Base-by-base conservation (phyloP, 2,113 vertebrate genomes). In the Prietella phreatophila region DNA sequence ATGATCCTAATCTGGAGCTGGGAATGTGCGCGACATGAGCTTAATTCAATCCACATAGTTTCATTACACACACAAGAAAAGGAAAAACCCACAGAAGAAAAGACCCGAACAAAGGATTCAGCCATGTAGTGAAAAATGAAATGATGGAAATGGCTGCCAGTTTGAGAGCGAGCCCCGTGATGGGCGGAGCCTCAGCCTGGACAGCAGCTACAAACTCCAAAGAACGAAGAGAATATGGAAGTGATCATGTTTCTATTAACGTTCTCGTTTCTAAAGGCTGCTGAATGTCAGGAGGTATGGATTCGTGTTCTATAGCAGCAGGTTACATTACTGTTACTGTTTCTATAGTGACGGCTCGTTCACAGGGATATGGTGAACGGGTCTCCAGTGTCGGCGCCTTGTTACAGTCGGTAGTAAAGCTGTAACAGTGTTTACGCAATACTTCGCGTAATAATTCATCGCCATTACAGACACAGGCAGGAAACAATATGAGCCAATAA, bases 31-130 rank as follows among this genome's bases (percentile, higher is more conserved):
- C 65, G 7, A 30, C 60, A 76, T 75, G 33, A 90, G 25, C 83
- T 87, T 92, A 88, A 91, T 89, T 85, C 87, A 58, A 78, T 89
- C 85, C 65, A 25, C 89, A 79, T 56, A 55, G 83, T 76, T 78
- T 65, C 50, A 82, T 83, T 80, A 11, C 88, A 80, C 2, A 67
- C 47, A n/a, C 22, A 78, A 4, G 10, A 25, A 42, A 22, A 69
- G 5, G 15, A n/a, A 65, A 10, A 19, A n/a, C 67, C 30, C 47
- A 53, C 76, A 53, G 53, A 50, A 39, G 15, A 10, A 78, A 56
- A 90, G 71, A 60, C 55, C 8, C 30, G 78, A 85, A 80, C 30
- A 87, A 92, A 90, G 82, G 86, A 50, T 79, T 81, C 30, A 50
- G 85, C 58, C 55, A 13, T 60, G 42, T 33, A 75, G 6, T 82